Percentiles rank a stretch among this genome's conserved stretches.
These are phyloP conservation scores for Nomada hirtipes DNA, from an alignment of 2,888 invertebrate species.

Conservation along the genomic window DNA sequence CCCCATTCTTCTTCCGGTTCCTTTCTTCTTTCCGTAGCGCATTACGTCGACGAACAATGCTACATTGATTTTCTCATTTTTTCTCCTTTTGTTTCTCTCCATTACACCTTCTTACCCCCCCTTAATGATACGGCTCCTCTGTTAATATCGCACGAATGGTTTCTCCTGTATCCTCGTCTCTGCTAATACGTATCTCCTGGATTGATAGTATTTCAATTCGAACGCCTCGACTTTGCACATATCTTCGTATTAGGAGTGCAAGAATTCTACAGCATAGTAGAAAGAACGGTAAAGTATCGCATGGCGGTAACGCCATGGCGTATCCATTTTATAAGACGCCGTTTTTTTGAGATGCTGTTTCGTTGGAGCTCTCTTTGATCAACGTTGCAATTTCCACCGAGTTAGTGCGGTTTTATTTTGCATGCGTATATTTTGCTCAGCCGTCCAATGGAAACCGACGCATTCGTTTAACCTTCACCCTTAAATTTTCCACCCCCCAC, in stretches of 20 bases:
- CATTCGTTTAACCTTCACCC: slow-evolving; percentile 64
- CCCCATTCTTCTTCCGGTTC: slow-evolving; percentile 16
- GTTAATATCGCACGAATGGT: slow-evolving; percentile 25
- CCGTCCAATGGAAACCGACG: slow-evolving; percentile 37
- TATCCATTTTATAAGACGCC: not conserved
- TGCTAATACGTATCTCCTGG: not conserved
- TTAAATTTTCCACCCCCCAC: slow-evolving; percentile 63
- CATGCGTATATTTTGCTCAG: slow-evolving; percentile 27
- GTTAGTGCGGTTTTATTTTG: slow-evolving; percentile 14
- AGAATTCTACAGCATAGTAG: not conserved
- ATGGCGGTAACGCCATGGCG: not conserved
- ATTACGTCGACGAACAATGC: slow-evolving; percentile 54
- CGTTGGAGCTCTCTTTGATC: slow-evolving; percentile 3
- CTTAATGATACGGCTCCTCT: slow-evolving; percentile 34
- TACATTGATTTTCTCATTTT: slow-evolving; percentile 47
- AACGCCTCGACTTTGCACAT: not conserved
- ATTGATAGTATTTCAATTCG: not conserved
- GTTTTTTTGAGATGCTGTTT: not conserved
- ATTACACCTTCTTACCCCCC: slow-evolving; percentile 20
- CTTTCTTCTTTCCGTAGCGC: slow-evolving; percentile 42
- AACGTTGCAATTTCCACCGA: slow-evolving; percentile 1
- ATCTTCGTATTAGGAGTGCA: not conserved
- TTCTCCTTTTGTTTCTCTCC: slow-evolving; percentile 25
- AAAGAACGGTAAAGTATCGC: not conserved
- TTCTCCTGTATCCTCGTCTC: not conserved